Evolutionary conservation across 2,888 invertebrate genomes (phyloP).

Genomic region (Meloe dianella): DNA sequence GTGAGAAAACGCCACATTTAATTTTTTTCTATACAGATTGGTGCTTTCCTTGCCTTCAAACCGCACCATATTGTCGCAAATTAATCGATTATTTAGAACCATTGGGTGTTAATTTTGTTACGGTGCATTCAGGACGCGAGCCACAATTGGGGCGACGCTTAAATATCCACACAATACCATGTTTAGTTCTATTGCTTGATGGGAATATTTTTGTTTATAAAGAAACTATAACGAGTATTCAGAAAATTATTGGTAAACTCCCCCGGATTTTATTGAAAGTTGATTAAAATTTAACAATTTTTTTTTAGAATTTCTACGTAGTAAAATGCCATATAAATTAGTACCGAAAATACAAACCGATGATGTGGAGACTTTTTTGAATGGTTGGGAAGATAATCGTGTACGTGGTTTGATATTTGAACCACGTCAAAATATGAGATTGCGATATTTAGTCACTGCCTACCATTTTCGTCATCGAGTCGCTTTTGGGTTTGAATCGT

Average conservation of each 20-base stretch:
- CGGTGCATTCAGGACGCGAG: slow-evolving; percentile 86
- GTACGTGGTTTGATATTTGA: slow-evolving; percentile 90
- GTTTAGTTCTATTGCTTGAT: slow-evolving; percentile 80
- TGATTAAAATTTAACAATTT: slow-evolving; percentile 25
- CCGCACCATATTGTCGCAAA: slow-evolving; percentile 85
- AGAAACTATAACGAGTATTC: slow-evolving; percentile 78
- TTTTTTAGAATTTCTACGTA: slow-evolving; percentile 84
- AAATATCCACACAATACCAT: slow-evolving; percentile 82
- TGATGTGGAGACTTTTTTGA: slow-evolving; percentile 78
- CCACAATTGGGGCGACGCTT: slow-evolving; percentile 76
- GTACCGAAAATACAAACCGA: slow-evolving; percentile 72
- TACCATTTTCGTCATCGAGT: slow-evolving; percentile 85
- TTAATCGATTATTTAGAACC: slow-evolving; percentile 87
- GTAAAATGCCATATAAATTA: slow-evolving; percentile 83
- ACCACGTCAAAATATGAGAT: slow-evolving; percentile 74
- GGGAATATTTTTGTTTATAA: slow-evolving; percentile 86
- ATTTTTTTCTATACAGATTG: slow-evolving; percentile 93
- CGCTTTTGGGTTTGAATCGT: slow-evolving; percentile 82
- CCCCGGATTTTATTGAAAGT: background rate
- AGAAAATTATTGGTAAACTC: slow-evolving; percentile 77
- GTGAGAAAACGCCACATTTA: slow-evolving; percentile 80
- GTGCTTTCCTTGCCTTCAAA: slow-evolving; percentile 90
- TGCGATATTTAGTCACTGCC: slow-evolving; percentile 87
- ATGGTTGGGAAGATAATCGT: slow-evolving; percentile 90
- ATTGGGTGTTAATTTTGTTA: slow-evolving; percentile 80